Percentiles rank a stretch among this genome's conserved stretches.
Evolutionary conservation across 2,888 invertebrate species (phyloP).

Genomic region (Drosophila sordidula): DNA sequence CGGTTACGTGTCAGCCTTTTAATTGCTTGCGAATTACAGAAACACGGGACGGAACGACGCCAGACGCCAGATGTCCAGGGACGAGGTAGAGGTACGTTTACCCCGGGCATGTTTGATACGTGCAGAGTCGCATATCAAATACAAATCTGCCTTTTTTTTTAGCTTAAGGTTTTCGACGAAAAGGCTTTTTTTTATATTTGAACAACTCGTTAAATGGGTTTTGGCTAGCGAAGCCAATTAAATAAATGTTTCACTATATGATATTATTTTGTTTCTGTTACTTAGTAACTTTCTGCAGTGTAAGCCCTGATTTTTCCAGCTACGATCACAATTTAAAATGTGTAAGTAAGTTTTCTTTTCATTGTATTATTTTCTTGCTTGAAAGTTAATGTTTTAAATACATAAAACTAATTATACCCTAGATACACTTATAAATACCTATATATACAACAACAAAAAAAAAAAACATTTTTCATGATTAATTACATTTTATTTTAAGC

Average conservation of each 20-base stretch:
- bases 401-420: no score
- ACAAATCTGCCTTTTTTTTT: conserved; percentile 43
- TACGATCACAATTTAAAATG: neutral
- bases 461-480: no score
- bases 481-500: no score
- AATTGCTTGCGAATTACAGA: conserved; percentile 75
- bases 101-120: conserved; percentile 56
- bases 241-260: conserved; percentile 26
- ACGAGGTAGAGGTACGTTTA: conserved; percentile 9
- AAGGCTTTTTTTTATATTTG: conserved; percentile 12
- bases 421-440: no score
- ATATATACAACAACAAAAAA: no score
- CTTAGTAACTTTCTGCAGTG: neutral
- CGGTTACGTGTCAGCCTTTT: conserved; percentile 57
- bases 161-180: conserved; percentile 46
- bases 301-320: no score
- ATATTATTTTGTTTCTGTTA: conserved; percentile 20
- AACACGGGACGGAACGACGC: conserved; percentile 33
- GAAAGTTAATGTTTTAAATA: no score
- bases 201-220: conserved; percentile 36
- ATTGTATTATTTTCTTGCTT: neutral
- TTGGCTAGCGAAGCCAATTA: conserved; percentile 16
- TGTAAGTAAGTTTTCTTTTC: neutral
- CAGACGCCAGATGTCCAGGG: neutral
- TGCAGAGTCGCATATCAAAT: conserved; percentile 56